Conservation (phyloP, 2,888 invertebrate species). For the Lycophotia porphyrea region DNA sequence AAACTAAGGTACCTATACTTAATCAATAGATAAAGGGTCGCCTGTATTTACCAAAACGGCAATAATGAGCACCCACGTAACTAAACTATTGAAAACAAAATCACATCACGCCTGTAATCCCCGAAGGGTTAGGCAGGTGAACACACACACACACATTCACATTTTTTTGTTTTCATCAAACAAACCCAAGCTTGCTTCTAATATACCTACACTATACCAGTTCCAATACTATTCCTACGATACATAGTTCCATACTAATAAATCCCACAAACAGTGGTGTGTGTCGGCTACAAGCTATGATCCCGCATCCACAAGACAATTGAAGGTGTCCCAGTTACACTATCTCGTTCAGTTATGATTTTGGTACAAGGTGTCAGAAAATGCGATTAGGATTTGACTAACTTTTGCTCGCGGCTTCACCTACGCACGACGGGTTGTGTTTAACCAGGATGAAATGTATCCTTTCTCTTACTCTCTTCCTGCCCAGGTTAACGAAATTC, state of each 20-base stretch:
- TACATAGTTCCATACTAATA: conserved; percentile 38
- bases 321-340: conserved; percentile 77
- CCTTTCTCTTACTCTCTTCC: neutral
- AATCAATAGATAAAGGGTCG: too few species aligned
- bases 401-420: neutral
- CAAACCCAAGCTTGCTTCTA: neutral
- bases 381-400: conserved; percentile 1
- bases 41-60: neutral
- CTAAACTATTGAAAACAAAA: neutral
- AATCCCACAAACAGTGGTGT: conserved; percentile 48
- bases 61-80: neutral
- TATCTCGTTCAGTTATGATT: conserved; percentile 70
- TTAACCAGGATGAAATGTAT: neutral
- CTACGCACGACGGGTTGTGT: neutral
- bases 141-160: too few species aligned
- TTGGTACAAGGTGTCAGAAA: conserved; percentile 55
- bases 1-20: too few species aligned
- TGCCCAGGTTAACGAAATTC: neutral
- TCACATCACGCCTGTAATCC: too few species aligned
- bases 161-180: too few species aligned
- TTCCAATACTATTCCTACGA: neutral
- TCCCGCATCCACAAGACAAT: conserved; percentile 73
- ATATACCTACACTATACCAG: neutral
- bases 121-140: too few species aligned
- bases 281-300: conserved; percentile 71